phyloP scores from a whole-genome alignment of 2,113 vertebrate species.

The Todiramphus saurophagus region DNA sequence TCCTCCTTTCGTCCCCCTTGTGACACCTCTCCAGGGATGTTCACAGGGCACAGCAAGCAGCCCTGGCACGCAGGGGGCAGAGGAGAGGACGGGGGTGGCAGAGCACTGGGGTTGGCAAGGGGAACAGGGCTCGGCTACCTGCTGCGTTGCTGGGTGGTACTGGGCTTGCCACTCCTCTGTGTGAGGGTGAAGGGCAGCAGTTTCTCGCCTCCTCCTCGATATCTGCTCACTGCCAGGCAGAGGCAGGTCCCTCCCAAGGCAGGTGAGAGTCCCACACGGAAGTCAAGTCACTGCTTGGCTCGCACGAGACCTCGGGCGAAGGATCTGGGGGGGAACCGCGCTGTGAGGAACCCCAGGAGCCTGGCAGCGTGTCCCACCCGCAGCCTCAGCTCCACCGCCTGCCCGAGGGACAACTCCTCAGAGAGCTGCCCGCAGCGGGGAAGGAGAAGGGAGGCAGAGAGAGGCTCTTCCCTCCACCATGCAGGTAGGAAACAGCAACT shows the following conservation, averaged over 20 bases:
- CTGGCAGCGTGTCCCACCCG: accelerated
- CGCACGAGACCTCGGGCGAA: neutral
- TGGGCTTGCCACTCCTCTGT: neutral
- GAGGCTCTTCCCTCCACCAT: neutral
- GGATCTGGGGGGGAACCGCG: neutral
- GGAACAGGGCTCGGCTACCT: neutral
- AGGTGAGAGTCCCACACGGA: conserved; percentile 36
- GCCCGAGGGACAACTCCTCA: accelerated
- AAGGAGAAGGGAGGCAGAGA: neutral
- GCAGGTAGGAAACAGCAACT: conserved; percentile 61
- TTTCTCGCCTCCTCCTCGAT: neutral
- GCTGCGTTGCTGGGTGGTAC: neutral
- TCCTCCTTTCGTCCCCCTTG: neutral
- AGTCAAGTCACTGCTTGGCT: neutral
- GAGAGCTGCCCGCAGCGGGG: neutral
- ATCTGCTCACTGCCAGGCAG: neutral
- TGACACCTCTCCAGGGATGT: neutral
- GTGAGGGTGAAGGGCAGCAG: conserved; percentile 24
- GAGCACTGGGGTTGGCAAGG: neutral
- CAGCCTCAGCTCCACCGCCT: accelerated
- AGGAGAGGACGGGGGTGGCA: neutral
- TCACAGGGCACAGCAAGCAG: neutral
- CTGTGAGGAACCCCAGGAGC: neutral
- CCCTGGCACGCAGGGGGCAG: accelerated
- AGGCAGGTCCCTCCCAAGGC: conserved; percentile 25